These are phyloP conservation scores for Notoglanidium macrostoma DNA, from an alignment of 2,797 vertebrate genomes.

Conservation along the genomic window DNA sequence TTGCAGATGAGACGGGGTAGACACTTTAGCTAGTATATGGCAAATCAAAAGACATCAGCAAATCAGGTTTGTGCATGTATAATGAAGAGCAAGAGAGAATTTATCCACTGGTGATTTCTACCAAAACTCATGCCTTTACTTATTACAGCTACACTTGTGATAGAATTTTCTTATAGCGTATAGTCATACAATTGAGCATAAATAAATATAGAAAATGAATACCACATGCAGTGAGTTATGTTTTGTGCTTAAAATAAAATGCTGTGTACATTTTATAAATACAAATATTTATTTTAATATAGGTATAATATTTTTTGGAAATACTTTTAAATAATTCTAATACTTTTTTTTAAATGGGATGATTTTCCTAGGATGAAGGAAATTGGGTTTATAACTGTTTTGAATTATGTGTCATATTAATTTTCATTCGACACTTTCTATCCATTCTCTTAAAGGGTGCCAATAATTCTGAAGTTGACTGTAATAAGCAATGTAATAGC, in stretches of 20 bases:
- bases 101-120: not conserved
- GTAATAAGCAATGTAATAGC: not conserved
- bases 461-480: not conserved
- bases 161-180: not conserved
- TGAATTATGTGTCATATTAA: not conserved
- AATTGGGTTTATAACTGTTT: not conserved
- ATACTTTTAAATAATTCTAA: not conserved
- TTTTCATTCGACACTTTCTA: not conserved
- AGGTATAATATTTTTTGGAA: not conserved
- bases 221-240: not conserved
- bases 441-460: not conserved
- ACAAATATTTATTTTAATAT: not conserved
- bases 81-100: not conserved
- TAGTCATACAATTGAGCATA: not conserved
- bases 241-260: not conserved
- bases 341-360: not conserved
- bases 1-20: constrained; percentile 52
- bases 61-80: not conserved
- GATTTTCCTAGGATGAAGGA: not conserved
- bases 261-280: not conserved
- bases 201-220: not conserved
- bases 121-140: not conserved
- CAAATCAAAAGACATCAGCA: constrained; percentile 17
- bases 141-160: not conserved
- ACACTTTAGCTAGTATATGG: constrained; percentile 64